phyloP scores from a whole-genome alignment of 2,113 vertebrate genomes.

The Melanotaenia duboulayi region DNA sequence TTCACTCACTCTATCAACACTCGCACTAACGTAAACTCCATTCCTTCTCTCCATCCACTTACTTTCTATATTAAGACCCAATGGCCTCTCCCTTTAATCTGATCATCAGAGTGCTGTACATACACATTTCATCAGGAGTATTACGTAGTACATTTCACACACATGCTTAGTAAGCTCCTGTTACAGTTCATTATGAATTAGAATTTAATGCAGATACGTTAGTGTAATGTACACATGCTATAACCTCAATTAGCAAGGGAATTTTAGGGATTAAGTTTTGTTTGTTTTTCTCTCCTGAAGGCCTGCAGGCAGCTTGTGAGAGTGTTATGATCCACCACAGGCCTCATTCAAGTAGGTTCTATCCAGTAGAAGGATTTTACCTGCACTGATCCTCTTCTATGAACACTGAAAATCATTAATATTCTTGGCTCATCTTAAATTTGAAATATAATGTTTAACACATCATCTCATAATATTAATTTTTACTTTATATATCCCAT shows the following conservation, averaged over 20 bases:
- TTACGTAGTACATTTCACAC: conserved; percentile 58
- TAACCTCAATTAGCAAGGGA: background rate
- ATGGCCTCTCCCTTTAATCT: conserved; percentile 8
- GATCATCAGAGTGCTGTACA: conserved; percentile 25
- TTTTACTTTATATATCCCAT: no score
- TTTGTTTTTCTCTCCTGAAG: background rate
- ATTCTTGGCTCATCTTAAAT: no score
- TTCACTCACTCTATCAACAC: conserved; percentile 72
- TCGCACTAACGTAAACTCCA: conserved; percentile 48
- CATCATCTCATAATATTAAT: no score
- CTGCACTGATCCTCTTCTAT: background rate
- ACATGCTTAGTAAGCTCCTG: conserved; percentile 25
- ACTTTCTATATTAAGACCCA: conserved; percentile 70
- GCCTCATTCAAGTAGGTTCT: background rate
- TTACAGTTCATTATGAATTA: conserved; percentile 40
- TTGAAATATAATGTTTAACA: no score
- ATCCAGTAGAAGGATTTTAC: no score
- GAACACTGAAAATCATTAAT: background rate
- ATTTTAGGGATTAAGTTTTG: background rate
- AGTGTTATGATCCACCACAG: background rate
- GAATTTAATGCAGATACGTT: background rate
- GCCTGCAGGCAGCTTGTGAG: conserved; percentile 1
- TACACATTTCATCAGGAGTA: conserved; percentile 44
- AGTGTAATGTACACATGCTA: background rate
- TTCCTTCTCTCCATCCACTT: conserved; percentile 51